Evolutionary conservation across 1,140 invertebrate species (phyloP).

Genomic region (Atopsyche davidsoni): DNA sequence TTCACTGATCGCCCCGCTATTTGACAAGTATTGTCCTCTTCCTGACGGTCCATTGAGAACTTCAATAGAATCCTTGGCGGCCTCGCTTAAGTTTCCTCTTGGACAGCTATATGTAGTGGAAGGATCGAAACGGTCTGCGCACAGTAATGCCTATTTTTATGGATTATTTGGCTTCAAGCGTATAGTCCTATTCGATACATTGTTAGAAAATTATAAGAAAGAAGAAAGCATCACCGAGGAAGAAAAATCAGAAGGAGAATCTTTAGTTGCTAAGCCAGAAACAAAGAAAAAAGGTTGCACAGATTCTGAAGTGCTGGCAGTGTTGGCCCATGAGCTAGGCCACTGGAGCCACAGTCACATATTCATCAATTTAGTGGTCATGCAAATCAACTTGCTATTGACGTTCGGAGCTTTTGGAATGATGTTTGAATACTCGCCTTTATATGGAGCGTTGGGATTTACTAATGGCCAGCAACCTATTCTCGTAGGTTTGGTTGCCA

Average conservation of each 20-base stretch:
- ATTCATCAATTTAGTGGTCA: slow-evolving; percentile 79
- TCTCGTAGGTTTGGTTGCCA: slow-evolving; percentile 86
- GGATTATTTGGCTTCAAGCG: slow-evolving; percentile 96
- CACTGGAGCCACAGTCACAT: slow-evolving; percentile 96
- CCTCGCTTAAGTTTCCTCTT: slow-evolving; percentile 84
- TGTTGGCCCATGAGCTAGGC: slow-evolving; percentile 93
- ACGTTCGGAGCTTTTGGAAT: slow-evolving; percentile 85
- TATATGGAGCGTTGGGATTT: slow-evolving; percentile 89
- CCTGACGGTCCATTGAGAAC: slow-evolving; percentile 82
- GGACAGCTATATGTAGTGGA: slow-evolving; percentile 96
- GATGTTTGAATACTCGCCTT: slow-evolving; percentile 68
- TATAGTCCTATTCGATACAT: slow-evolving; percentile 98
- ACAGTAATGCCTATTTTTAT: slow-evolving; percentile 98
- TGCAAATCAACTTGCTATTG: slow-evolving; percentile 67
- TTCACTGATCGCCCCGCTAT: slow-evolving; percentile 94
- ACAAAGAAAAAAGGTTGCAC: slow-evolving; percentile 66
- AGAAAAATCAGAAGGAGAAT: slow-evolving; percentile 31
- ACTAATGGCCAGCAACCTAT: slow-evolving; percentile 68
- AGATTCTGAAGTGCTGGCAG: slow-evolving; percentile 90
- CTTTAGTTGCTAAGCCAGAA: slow-evolving; percentile 12
- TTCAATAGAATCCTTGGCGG: slow-evolving; percentile 85
- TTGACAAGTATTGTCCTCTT: slow-evolving; percentile 96
- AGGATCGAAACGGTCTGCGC: slow-evolving; percentile 91
- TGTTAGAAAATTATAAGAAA: slow-evolving; percentile 62
- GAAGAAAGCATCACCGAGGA: slow-evolving; percentile 33